These are phyloP conservation scores for Ammodytes marinus DNA, from an alignment of 2,113 vertebrate species.

Conservation along the genomic window DNA sequence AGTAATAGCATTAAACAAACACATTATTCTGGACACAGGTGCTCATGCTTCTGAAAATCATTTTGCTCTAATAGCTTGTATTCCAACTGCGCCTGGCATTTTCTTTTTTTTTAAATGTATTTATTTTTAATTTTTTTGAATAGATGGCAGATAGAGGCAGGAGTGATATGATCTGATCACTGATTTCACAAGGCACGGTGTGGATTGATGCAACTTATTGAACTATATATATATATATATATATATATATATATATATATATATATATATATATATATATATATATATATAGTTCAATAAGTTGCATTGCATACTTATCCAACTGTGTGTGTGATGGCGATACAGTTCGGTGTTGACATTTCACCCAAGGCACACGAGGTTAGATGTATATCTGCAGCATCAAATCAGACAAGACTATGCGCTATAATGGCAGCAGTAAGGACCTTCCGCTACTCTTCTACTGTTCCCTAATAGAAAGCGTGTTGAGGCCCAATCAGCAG, in stretches of 20 bases:
- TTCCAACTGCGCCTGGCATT: slow-evolving; percentile 12
- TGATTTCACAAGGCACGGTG: slow-evolving; percentile 42
- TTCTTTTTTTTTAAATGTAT: too few relatives aligned
- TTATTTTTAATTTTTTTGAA: neutral
- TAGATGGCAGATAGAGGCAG: slow-evolving; percentile 31
- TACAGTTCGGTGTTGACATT: slow-evolving; percentile 21
- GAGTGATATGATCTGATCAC: slow-evolving; percentile 36
- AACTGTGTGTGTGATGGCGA: slow-evolving; percentile 37
- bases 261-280: too few relatives aligned
- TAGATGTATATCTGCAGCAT: slow-evolving; percentile 62
- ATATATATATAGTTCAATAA: slow-evolving; percentile 38
- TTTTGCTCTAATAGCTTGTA: slow-evolving; percentile 53
- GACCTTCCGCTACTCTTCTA: slow-evolving; percentile 54
- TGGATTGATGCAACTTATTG: slow-evolving; percentile 54
- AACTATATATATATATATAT: too few relatives aligned
- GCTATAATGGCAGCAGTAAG: slow-evolving; percentile 60
- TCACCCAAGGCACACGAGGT: slow-evolving; percentile 25
- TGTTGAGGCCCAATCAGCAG: slow-evolving; percentile 72
- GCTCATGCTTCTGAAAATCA: slow-evolving; percentile 39
- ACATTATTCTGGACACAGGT: slow-evolving; percentile 43
- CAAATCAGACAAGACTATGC: slow-evolving; percentile 27
- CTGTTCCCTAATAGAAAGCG: slow-evolving; percentile 63
- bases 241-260: too few relatives aligned
- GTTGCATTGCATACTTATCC: slow-evolving; percentile 28
- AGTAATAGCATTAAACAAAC: slow-evolving; percentile 49